A percentile compares a stretch with the other conserved stretches of the same genome.
phyloP scores from a whole-genome alignment of 2,113 vertebrate genomes.

The Nibea coibor region DNA sequence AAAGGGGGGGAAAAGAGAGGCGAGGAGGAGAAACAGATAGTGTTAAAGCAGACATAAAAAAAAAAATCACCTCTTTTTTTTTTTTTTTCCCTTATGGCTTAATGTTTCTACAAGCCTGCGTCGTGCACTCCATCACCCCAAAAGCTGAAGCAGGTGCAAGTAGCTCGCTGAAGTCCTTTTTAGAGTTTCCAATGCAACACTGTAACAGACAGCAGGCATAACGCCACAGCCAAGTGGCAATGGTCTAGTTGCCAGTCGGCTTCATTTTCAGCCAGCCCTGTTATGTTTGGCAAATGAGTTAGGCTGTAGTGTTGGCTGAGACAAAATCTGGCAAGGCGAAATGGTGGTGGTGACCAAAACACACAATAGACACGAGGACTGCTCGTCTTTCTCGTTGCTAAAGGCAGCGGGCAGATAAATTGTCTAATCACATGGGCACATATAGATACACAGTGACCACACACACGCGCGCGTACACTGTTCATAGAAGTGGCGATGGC shows the following conservation, averaged over 20 bases:
- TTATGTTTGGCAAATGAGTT: constrained; percentile 73
- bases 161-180: constrained; percentile 48
- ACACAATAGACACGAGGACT: constrained; percentile 58
- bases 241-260: constrained; percentile 64
- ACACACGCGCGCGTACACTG: constrained; percentile 23
- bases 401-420: constrained; percentile 50
- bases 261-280: constrained; percentile 66
- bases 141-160: constrained; percentile 64
- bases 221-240: constrained; percentile 59
- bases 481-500: constrained; percentile 19
- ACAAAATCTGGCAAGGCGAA: constrained; percentile 58
- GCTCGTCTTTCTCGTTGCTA: constrained; percentile 41
- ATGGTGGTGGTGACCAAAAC: constrained; percentile 56
- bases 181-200: constrained; percentile 56
- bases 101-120: constrained; percentile 45
- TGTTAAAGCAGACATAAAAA: constrained; percentile 17
- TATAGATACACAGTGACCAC: constrained; percentile 34
- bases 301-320: constrained; percentile 52
- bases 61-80: constrained; percentile 10
- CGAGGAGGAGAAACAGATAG: constrained; percentile 37
- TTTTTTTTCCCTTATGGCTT: constrained; percentile 21
- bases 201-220: constrained; percentile 70
- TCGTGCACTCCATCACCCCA: constrained; percentile 44
- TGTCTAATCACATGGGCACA: constrained; percentile 32
- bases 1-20: constrained; percentile 19